Conservation (phyloP, 2,113 vertebrate species). For the Azemiops feae region DNA sequence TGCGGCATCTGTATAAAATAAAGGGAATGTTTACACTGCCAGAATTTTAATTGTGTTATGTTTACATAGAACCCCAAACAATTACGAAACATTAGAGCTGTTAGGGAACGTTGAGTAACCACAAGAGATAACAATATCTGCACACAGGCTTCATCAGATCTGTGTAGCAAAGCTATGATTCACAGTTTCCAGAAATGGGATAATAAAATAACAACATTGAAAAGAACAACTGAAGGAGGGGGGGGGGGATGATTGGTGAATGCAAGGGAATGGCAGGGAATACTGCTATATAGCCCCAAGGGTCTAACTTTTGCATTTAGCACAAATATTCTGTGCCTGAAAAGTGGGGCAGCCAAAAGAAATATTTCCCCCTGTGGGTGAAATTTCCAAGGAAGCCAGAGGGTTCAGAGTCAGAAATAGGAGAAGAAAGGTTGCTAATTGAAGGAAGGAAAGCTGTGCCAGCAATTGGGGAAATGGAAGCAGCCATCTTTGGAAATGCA, state of each 20-base stretch:
- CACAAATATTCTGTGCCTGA: not conserved
- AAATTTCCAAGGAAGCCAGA: not conserved
- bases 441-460: not conserved
- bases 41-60: not conserved
- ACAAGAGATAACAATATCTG: not conserved
- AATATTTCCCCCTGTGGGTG: not conserved
- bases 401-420: not conserved
- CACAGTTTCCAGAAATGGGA: constrained; percentile 8
- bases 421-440: not conserved
- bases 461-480: not conserved
- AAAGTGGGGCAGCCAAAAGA: not conserved
- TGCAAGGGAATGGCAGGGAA: not conserved
- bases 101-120: constrained; percentile 1
- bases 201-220: not conserved
- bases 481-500: not conserved
- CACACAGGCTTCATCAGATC: not conserved
- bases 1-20: not conserved
- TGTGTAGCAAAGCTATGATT: constrained; percentile 14
- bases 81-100: not conserved
- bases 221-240: not conserved
- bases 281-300: not conserved
- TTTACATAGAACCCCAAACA: not conserved
- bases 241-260: not conserved
- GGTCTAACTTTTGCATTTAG: not conserved
- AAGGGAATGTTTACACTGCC: not conserved